Evolutionary conservation across 2,797 vertebrate species (phyloP).

Genomic region (Zalophus californianus): DNA sequence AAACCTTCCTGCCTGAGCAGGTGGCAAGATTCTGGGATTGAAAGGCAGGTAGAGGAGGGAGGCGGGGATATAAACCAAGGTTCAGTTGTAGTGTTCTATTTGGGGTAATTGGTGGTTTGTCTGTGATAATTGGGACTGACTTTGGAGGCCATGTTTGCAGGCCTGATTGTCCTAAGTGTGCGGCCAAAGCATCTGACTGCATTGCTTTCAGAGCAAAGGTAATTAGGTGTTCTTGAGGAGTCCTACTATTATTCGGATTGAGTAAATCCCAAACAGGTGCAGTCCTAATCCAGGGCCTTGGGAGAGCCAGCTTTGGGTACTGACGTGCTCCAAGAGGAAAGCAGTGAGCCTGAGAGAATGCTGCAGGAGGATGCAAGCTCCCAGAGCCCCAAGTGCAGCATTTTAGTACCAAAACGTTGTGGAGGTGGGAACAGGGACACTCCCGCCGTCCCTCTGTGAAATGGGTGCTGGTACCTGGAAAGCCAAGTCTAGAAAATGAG

Average conservation of each 20-base stretch:
- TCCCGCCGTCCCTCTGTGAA: neutral
- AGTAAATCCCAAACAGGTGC: conserved; percentile 77
- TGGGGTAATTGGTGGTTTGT: conserved; percentile 17
- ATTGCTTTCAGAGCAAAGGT: conserved; percentile 68
- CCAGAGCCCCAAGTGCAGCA: neutral
- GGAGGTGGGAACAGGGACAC: neutral
- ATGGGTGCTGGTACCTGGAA: neutral
- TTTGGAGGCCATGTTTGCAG: neutral
- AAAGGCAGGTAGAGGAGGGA: conserved; percentile 21
- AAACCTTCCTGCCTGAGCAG: conserved; percentile 23
- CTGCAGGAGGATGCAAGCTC: neutral
- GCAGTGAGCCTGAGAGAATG: neutral
- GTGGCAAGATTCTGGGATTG: conserved; percentile 29
- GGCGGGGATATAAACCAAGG: conserved; percentile 29
- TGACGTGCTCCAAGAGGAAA: neutral
- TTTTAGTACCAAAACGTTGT: neutral
- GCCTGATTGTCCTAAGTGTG: neutral
- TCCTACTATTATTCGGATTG: conserved; percentile 57
- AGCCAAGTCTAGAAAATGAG: neutral
- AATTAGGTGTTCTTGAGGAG: conserved; percentile 60
- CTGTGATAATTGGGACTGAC: conserved; percentile 41
- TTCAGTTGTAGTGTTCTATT: neutral
- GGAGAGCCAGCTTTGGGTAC: conserved; percentile 6
- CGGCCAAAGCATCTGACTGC: conserved; percentile 29
- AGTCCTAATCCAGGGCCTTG: conserved; percentile 48